phyloP scores from a whole-genome alignment of 2,888 invertebrate genomes.

The Siphlonurus alternatus region DNA sequence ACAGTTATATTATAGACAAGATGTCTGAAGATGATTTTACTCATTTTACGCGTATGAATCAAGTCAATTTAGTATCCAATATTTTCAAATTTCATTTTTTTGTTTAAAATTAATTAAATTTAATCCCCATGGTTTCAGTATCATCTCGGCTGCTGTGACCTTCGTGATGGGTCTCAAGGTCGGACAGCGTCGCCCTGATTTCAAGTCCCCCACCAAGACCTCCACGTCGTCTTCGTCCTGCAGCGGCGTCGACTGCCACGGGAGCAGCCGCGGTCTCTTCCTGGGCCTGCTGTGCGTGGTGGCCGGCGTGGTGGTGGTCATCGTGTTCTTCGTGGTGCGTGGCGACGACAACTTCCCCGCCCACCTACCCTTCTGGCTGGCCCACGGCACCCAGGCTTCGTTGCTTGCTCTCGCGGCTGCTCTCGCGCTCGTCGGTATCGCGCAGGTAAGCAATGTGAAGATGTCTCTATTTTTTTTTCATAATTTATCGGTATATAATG shows the following conservation, averaged over 20 bases:
- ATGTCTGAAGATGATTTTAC: too few species aligned
- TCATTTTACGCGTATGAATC: too few species aligned
- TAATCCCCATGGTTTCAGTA: slow-evolving; percentile 22
- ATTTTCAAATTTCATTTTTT: too few species aligned
- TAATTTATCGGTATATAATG: too few species aligned
- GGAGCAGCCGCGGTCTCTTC: slow-evolving; percentile 35
- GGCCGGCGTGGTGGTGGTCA: slow-evolving; percentile 32
- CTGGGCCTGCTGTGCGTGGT: slow-evolving; percentile 35
- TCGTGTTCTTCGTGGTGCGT: slow-evolving; percentile 35
- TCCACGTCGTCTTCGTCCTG: slow-evolving; percentile 6
- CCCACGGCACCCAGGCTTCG: slow-evolving; percentile 28
- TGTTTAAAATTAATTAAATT: slow-evolving; percentile 3
- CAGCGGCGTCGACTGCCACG: slow-evolving; percentile 29
- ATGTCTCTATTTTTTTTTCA: too few species aligned
- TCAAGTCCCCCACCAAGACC: slow-evolving; percentile 4
- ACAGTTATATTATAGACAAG: too few species aligned
- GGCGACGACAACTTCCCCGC: slow-evolving; percentile 31
- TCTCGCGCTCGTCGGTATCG: slow-evolving; percentile 28
- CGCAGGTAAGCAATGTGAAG: too few species aligned
- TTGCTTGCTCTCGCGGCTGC: slow-evolving; percentile 27
- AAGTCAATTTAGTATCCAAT: too few species aligned
- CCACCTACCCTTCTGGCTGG: slow-evolving; percentile 31
- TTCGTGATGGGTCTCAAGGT: slow-evolving; percentile 37
- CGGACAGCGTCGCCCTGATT: slow-evolving; percentile 23
- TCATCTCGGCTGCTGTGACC: slow-evolving; percentile 36